Conservation (phyloP, 2,113 vertebrate species). For the Hylia prasina region DNA sequence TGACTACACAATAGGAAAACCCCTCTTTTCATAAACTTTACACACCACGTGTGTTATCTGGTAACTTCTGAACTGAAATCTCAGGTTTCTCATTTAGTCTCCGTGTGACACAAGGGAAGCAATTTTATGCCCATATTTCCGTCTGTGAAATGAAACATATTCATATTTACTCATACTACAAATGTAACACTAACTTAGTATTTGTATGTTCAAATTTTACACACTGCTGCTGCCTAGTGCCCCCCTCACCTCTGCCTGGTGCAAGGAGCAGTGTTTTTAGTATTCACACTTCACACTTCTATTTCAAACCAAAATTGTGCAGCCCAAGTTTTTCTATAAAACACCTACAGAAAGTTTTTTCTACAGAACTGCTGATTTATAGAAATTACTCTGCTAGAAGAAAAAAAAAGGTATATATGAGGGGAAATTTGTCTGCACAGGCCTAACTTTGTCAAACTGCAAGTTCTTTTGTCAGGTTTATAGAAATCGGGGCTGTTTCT, state of each 20-base stretch:
- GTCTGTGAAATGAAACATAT: neutral
- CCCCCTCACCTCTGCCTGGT: neutral
- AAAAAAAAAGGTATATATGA: neutral
- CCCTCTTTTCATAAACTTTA: neutral
- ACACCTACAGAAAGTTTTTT: neutral
- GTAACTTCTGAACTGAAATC: neutral
- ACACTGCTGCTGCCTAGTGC: neutral
- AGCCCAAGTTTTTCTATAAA: neutral
- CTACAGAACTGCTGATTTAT: neutral
- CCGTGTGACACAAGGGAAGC: neutral
- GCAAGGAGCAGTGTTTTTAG: neutral
- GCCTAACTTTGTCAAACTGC: neutral
- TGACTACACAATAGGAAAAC: neutral
- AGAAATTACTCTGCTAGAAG: neutral
- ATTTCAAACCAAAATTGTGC: neutral
- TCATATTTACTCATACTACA: neutral
- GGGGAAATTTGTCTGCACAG: neutral
- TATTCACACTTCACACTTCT: neutral
- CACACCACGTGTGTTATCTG: fast-evolving
- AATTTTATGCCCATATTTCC: neutral
- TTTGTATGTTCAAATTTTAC: neutral
- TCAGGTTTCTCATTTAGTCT: neutral
- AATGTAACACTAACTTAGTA: neutral
- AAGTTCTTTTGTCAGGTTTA: too few species aligned
- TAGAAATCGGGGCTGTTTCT: neutral